Base-by-base conservation (phyloP, 2,797 vertebrate genomes). In the Enoplosus armatus region DNA sequence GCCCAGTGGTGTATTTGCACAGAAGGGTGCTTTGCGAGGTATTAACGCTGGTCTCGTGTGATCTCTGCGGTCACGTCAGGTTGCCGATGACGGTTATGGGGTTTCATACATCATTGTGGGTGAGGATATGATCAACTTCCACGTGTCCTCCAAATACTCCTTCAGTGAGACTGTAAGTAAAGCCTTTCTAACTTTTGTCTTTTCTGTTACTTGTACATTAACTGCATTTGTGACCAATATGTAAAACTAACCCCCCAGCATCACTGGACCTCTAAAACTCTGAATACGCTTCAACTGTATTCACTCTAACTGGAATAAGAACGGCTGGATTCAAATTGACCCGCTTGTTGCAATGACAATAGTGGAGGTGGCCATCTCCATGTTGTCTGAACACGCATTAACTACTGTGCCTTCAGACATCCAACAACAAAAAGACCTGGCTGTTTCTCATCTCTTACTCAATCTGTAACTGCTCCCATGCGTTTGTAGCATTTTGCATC, bases 31-130 rank as follows among this genome's bases (percentile, higher is more conserved):
- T 37, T 6, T 35, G 27, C 35, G 53, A 29, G 14, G 43, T 39
- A 3, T 12, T 20, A 31, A 50, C 3, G 3, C 27, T n/a, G 16
- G 55, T 37, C 6, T 61, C 3, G 1, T 33, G 1, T 65, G 8
- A 4, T 12, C 14, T 71, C 55, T 37, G 22, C 79, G 63, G 29
- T 63, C 16, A 0, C 45, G 1, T 5, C 72, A 98, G 97, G 96
- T 97, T 0, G 95, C 95, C 6, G 96, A 98, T 51, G 95, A 98
- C 8, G 97, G 97, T 14, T 98, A 98, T 0, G 97, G 97, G 0
- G 96, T 98, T 39, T 97, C 97, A 0, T 98, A 97, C 84, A 95
- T 97, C 81, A 96, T 97, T 33, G 93, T 96, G 72, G 97, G 97
- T 6, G 96, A 98, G 33, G 91, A 96, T 50, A 92, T 94, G 80